Evolutionary conservation across 2,113 vertebrate species (phyloP), one percentile per base, ranked within the genome.

Genomic region (Mola mola): DNA sequence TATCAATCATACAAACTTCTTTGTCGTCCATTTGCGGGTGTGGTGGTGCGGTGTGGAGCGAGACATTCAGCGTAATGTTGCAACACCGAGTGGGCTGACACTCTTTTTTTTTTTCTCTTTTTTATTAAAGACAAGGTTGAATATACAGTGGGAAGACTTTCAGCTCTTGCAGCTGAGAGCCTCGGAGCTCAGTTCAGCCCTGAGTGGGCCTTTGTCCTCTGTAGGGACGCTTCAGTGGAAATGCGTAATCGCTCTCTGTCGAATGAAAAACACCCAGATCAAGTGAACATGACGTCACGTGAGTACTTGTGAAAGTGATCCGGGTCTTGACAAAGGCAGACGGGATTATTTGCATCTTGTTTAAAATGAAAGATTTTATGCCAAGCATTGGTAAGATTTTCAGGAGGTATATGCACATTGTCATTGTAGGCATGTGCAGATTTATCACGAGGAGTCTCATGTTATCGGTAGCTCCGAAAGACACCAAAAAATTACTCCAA

Each of bases 1-100:
- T 44, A 62, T 86, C 76, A 86, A 50, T 84, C 80, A 84, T 75
- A 83, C 51, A 81, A 43, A 50, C 58, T 57, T 70, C 64, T 76
- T 80, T 78, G 76, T 79, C 70, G 77, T 69, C 44, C 48, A 22
- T 49, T 63, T 21, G 33, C n/a, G 63, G 66, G 74, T 75, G 70
- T 69, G 78, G 81, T 33, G 57, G 72, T 75, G 70, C 69, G 76
- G 81, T 33, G 53, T 11, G 9, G 48, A 53, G 58, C 55, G 65
- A 47, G 55, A 17, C 8, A 4, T 46, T 71, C 25, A 0, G 42
- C 48, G 46, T 40, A 49, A 44, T 43, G n/a, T 43, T 9, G 15
- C 19, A 5, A 66, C 41, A 49, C 50, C 25, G 46, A 81, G 67
- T 64, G 64, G 62, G 67, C 51, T 66, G 73, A 75, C 68, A 66